Evolutionary conservation across 2,888 invertebrate genomes (phyloP), one percentile per base, ranked within the genome.

Genomic region (Hypsopygia costalis): DNA sequence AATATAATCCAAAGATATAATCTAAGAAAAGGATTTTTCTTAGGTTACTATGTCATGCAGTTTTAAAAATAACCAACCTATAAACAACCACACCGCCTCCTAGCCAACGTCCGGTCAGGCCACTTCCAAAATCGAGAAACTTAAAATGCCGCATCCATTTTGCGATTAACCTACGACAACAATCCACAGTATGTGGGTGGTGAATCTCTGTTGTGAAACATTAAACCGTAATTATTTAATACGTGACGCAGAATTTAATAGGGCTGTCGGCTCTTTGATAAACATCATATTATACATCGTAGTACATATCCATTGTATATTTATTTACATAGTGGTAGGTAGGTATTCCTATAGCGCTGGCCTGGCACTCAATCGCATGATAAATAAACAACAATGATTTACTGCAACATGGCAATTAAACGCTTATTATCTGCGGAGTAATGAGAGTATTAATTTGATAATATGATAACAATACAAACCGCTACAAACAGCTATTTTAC

Each of bases 121-220:
- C n/a, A n/a, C n/a, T n/a, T n/a, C n/a, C n/a, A n/a, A n/a, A n/a
- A n/a, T 43, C 38, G 43, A 20, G 11, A 36, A 29, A 36, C 6
- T 1, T 28, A 12, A 10, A 28, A 36, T 47, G 33, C 37, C 52
- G 36, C 35, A 55, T 54, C 46, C 44, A 54, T 50, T 30, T 7
- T 2, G 29, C 7, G 6, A n/a, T n/a, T 6, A 6, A 1, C 38
- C 55, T 50, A 61, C 57, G 50, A 50, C 54, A 55, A 55, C 54
- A 47, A 16, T 46, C 55, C 51, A 45, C n/a, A 48, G 60, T 49
- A 59, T 46, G 63, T 64, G 65, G 68, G 64, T 65, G 66, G 65
- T 52, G 51, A 50, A 46, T 55, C 50, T 49, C 49, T 57, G 57
- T 78, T 74, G 65, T 72, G 55, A 74, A 73, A 78, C 59, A 57